Percentiles rank a stretch among this genome's conserved stretches.
Evolutionary conservation across 2,888 invertebrate genomes (phyloP).

Genomic region (Octonoba sinensis): DNA sequence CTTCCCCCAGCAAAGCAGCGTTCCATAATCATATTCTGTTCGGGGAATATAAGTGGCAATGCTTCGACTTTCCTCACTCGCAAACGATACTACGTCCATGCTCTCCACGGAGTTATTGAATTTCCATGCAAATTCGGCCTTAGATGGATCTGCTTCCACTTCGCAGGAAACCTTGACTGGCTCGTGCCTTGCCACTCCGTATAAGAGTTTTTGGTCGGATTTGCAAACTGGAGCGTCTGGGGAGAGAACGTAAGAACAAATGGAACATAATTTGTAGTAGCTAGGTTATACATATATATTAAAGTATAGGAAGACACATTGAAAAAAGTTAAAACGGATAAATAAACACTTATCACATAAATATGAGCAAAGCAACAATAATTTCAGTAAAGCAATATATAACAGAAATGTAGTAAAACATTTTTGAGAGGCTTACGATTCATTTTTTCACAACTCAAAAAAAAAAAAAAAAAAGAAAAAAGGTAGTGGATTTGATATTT

Average conservation of each 20-base stretch:
- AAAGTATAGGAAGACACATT: too few species aligned
- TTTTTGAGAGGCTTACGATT: too few species aligned
- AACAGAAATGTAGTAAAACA: too few species aligned
- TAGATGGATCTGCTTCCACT: constrained; percentile 90
- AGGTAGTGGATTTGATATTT: too few species aligned
- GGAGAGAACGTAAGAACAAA: constrained; percentile 68
- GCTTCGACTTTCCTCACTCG: constrained; percentile 59
- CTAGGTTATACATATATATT: neutral
- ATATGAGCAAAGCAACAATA: too few species aligned
- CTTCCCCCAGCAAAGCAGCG: constrained; percentile 67
- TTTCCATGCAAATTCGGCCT: constrained; percentile 91
- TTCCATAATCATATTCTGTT: constrained; percentile 68
- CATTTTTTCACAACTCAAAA: too few species aligned
- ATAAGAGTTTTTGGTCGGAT: constrained; percentile 85
- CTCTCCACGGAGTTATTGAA: constrained; percentile 82
- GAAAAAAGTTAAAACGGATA: too few species aligned
- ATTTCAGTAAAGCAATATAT: too few species aligned
- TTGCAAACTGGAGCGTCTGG: constrained; percentile 91
- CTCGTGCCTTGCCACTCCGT: constrained; percentile 92
- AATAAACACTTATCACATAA: too few species aligned
- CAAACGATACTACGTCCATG: constrained; percentile 48
- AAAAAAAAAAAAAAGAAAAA: too few species aligned
- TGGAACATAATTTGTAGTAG: neutral
- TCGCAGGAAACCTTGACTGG: constrained; percentile 76
- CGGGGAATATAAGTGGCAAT: constrained; percentile 67